phyloP scores from a whole-genome alignment of 1,140 invertebrate genomes.

The Drosophila paulistorum region DNA sequence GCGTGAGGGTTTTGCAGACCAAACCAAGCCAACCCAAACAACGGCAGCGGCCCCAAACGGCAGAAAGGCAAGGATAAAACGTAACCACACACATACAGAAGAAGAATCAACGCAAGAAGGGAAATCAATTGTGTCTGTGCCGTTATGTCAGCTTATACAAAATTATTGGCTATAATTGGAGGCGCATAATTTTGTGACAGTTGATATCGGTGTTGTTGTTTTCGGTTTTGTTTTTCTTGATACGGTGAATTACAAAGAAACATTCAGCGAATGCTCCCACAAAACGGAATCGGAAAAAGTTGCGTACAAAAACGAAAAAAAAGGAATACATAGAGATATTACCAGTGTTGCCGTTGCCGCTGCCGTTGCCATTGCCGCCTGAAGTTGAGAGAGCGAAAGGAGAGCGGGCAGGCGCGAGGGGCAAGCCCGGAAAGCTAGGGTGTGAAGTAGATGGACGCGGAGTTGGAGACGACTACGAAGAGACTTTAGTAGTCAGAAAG shows the following conservation, averaged over 20 bases:
- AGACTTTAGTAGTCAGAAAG: neutral
- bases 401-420: conserved; percentile 16
- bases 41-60: conserved; percentile 62
- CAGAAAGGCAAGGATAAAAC: conserved; percentile 19
- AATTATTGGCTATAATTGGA: conserved; percentile 14
- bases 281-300: conserved; percentile 68
- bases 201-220: conserved; percentile 47
- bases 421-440: conserved; percentile 11
- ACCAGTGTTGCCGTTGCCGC: conserved; percentile 58
- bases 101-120: neutral
- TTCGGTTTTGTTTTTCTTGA: conserved; percentile 47
- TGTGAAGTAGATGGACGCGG: conserved; percentile 39
- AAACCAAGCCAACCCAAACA: conserved; percentile 21
- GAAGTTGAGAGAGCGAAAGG: conserved; percentile 28
- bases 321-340: conserved; percentile 56
- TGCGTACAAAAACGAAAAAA: conserved; percentile 41
- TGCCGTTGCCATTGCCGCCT: conserved; percentile 72
- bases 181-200: conserved; percentile 26
- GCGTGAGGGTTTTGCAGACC: conserved; percentile 30
- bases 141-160: conserved; percentile 9
- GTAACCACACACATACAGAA: neutral
- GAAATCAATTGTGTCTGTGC: conserved; percentile 11
- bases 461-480: conserved; percentile 28
- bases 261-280: conserved; percentile 57
- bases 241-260: conserved; percentile 52